Conservation (phyloP, 2,888 invertebrate genomes). For the Sisyra terminalis region DNA sequence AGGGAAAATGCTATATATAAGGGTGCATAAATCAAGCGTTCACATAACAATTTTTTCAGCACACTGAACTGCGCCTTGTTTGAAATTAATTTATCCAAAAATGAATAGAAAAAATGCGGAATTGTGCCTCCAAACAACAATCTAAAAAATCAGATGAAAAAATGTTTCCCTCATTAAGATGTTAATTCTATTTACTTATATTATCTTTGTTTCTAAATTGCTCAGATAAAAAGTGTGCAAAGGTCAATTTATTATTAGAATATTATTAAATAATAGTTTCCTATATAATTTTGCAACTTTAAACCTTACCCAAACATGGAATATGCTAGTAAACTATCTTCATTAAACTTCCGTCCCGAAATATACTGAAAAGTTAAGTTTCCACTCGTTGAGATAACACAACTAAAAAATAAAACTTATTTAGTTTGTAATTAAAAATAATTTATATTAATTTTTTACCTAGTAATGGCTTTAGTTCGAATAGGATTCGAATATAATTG, state of each 20-base stretch:
- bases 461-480: slow-evolving; percentile 62
- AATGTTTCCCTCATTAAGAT: slow-evolving; percentile 6
- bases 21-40: slow-evolving; percentile 55
- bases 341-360: slow-evolving; percentile 44
- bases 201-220: slow-evolving; percentile 1
- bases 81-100: slow-evolving; percentile 41
- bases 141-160: slow-evolving; percentile 26
- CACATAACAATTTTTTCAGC: slow-evolving; percentile 47
- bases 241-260: slow-evolving; percentile 6
- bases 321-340: slow-evolving; percentile 54
- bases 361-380: slow-evolving; percentile 58
- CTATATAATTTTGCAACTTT: too few species aligned
- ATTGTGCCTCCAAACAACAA: slow-evolving; percentile 64
- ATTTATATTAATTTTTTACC: slow-evolving; percentile 37
- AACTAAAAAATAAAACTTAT: slow-evolving; percentile 33
- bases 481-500: slow-evolving; percentile 60
- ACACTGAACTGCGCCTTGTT: slow-evolving; percentile 30
- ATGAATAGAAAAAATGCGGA: slow-evolving; percentile 60
- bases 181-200: background rate
- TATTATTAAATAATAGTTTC: too few species aligned
- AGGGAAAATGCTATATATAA: slow-evolving; percentile 55
- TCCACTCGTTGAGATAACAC: slow-evolving; percentile 51
- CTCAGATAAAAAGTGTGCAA: too few species aligned
- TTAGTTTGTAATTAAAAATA: slow-evolving; percentile 34
- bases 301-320: slow-evolving; percentile 52